Base-by-base conservation (phyloP, 2,888 invertebrate genomes). In the Napeogenes inachia region DNA sequence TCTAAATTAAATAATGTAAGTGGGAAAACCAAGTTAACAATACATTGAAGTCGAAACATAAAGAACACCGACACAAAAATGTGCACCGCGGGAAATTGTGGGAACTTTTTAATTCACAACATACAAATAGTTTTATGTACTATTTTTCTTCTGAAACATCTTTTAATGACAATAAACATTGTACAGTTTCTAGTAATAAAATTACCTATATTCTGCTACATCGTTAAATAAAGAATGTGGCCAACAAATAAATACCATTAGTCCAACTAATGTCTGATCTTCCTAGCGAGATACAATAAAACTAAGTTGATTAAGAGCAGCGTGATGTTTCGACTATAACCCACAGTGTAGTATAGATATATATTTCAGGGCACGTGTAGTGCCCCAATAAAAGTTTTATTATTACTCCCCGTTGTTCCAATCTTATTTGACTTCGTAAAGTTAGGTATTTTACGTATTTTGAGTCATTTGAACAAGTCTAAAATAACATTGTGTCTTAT, bases 301-400 rank as follows among this genome's bases (percentile, higher is more conserved):
- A 83, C 79, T 75, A 80, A 77, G 73, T 73, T 84, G 82, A 82
- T 81, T 82, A 81, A 74, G 73, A 74, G 68, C 73, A 70, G 73
- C 73, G 69, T 75, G 74, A 74, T 76, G 76, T 75, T 74, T 71
- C 68, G 71, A 67, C 72, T 70, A 73, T 75, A 75, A 76, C 69
- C 68, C 68, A 74, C 73, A 71, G 74, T 71, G 72, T 66, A 66
- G 59, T 69, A 66, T 67, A n/a, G n/a, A n/a, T n/a, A 67, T 70
- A 70, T 74, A 74, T 75, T 75, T 50, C 21, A 73, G 66, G 71
- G 68, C 68, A 68, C 75, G 73, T 74, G 75, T 80, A 75, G 78
- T 77, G 75, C 69, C 70, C 73, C 76, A 75, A 81, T 84, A 81
- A 84, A 84, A 81, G 75, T 78, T 81, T 82, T 81, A 80, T 82